A percentile compares a stretch with the other conserved stretches of the same genome.
These are phyloP conservation scores for Allygus modestus DNA, from an alignment of 2,888 invertebrate species.

Conservation along the genomic window DNA sequence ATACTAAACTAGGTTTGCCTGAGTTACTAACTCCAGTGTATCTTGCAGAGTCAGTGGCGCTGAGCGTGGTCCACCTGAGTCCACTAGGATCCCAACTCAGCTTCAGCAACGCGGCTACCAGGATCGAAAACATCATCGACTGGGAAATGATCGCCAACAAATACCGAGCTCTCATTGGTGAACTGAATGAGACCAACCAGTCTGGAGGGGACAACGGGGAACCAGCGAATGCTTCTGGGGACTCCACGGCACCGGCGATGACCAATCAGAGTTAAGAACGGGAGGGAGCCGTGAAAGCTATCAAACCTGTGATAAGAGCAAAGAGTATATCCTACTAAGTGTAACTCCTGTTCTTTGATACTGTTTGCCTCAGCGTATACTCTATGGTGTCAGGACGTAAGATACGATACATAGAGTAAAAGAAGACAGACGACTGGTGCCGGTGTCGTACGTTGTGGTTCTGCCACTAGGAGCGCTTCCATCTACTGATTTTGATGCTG, in stretches of 20 bases:
- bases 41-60: conserved; percentile 82
- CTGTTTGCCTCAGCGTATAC: too few species aligned
- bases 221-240: conserved; percentile 3
- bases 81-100: conserved; percentile 91
- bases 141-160: conserved; percentile 95
- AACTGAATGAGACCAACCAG: conserved; percentile 67
- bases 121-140: conserved; percentile 93
- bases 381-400: too few species aligned
- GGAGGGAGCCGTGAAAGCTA: neutral
- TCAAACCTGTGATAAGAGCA: neutral
- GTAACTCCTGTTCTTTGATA: too few species aligned
- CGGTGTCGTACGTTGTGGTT: too few species aligned
- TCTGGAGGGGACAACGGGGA: conserved; percentile 44
- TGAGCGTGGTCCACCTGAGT: conserved; percentile 89
- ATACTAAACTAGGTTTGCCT: too few species aligned
- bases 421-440: too few species aligned
- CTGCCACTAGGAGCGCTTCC: too few species aligned
- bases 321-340: too few species aligned
- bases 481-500: too few species aligned
- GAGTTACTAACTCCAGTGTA: neutral
- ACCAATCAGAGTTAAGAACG: conserved; percentile 4
- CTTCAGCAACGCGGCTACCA: conserved; percentile 83
- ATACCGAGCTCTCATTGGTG: conserved; percentile 86
- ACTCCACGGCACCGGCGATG: conserved; percentile 18
- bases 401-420: too few species aligned